These are phyloP conservation scores for Mugil cephalus DNA, from an alignment of 2,113 vertebrate species.

Conservation along the genomic window DNA sequence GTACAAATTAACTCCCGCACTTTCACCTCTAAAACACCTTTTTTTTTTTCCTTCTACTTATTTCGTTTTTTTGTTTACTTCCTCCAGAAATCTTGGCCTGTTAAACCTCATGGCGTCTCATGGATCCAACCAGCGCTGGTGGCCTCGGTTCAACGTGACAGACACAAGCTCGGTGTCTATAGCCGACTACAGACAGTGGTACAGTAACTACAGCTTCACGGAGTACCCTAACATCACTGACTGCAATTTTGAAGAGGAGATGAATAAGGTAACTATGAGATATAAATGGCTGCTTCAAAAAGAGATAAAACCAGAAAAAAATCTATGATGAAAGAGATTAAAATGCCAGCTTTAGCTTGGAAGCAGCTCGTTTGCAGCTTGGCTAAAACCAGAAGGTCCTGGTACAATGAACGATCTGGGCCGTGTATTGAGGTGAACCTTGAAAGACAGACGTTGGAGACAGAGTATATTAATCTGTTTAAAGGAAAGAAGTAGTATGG, in stretches of 20 bases:
- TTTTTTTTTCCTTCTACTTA: too few species aligned
- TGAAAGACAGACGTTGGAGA: too few species aligned
- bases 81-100: slow-evolving; percentile 77
- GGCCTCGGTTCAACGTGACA: slow-evolving; percentile 77
- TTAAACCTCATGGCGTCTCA: slow-evolving; percentile 60
- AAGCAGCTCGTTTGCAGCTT: too few species aligned
- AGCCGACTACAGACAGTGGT: slow-evolving; percentile 83
- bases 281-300: too few species aligned
- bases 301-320: not conserved
- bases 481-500: too few species aligned
- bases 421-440: too few species aligned
- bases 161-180: slow-evolving; percentile 77
- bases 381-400: too few species aligned
- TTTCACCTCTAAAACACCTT: too few species aligned
- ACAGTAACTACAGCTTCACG: slow-evolving; percentile 65
- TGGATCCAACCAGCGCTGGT: slow-evolving; percentile 60
- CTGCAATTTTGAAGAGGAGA: slow-evolving; percentile 83
- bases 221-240: slow-evolving; percentile 79
- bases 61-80: not conserved
- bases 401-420: too few species aligned
- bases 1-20: slow-evolving; percentile 87
- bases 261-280: slow-evolving; percentile 79
- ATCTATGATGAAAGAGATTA: not conserved
- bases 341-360: not conserved
- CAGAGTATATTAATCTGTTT: too few species aligned